Evolutionary conservation across 2,888 invertebrate genomes (phyloP).

Genomic region (Platycheirus rosarum): DNA sequence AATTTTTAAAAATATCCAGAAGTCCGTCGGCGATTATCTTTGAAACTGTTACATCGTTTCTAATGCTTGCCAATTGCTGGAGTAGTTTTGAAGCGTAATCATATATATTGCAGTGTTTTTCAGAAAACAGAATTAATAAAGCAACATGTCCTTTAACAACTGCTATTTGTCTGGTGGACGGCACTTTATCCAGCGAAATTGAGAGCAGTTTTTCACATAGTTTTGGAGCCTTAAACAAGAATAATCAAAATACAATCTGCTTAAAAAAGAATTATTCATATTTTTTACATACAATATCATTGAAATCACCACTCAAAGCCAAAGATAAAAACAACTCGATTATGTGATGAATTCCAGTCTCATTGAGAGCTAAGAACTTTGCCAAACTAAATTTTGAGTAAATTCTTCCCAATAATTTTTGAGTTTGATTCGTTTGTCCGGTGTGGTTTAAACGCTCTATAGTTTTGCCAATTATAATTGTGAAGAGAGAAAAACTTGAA

Average conservation of each 20-base stretch:
- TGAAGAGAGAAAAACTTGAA: constrained; percentile 83
- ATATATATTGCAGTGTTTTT: constrained; percentile 79
- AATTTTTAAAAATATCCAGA: constrained; percentile 78
- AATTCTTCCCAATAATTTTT: constrained; percentile 84
- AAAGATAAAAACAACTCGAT: constrained; percentile 81
- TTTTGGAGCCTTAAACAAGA: constrained; percentile 77
- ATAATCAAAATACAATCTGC: background rate
- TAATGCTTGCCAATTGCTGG: constrained; percentile 77
- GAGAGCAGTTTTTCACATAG: constrained; percentile 81
- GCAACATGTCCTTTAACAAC: constrained; percentile 82
- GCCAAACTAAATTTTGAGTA: constrained; percentile 85
- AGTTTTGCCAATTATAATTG: constrained; percentile 82
- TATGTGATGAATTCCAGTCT: constrained; percentile 84
- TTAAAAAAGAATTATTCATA: no score
- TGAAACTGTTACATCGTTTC: constrained; percentile 78
- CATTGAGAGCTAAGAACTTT: constrained; percentile 84
- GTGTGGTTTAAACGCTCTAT: constrained; percentile 74
- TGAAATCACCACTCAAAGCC: constrained; percentile 78
- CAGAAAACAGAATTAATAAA: constrained; percentile 80
- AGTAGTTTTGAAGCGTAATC: constrained; percentile 80
- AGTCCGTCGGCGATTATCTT: constrained; percentile 78
- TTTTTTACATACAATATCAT: constrained; percentile 75
- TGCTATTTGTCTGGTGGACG: constrained; percentile 78
- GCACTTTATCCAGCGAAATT: constrained; percentile 80
- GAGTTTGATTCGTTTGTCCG: constrained; percentile 76